Base-by-base conservation (phyloP, 1,140 invertebrate genomes). In the Panulirus ornatus region DNA sequence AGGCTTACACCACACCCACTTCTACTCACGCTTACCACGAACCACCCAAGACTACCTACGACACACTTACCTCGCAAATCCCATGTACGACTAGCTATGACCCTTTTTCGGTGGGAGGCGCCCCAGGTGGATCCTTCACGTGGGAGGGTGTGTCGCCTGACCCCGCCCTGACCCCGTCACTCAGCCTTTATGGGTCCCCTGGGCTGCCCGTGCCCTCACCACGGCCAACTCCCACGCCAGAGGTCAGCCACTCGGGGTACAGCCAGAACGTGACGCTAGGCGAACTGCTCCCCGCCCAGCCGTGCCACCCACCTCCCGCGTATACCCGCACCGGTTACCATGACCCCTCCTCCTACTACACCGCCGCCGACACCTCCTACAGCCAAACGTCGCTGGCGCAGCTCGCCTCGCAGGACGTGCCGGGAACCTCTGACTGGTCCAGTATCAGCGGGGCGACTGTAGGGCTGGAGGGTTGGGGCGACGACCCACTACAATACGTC, bases 111-210 rank as follows among this genome's bases (percentile, higher is more conserved):
- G 73, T 27, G 66, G 84, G 22, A 5, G 71, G 30, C 30, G 51
- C 36, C 47, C 47, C 40, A 3, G 34, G 47, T 11, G 87, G 16
- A 40, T 47, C 87, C 16, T 66, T 66, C 11, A 42, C 86, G n/a
- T 89, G 87, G 87, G 87, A 82, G 47, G 87, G 87, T 11, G 78
- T 89, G 1, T 89, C 87, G 2, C 87, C 87, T 36, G 87, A 89
- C 44, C 38, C 87, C 79, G 78, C 87, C 79, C 76, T 82, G 44
- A 79, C 75, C 36, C 86, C 76, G 9, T 88, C 86, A 2, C 76
- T 88, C 30, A 83, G 87, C 38, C 36, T 89, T 0, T 89, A 89
- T 42, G 79, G 87, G 63, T 89, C 87, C 44, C 87, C 87, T 2
- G 63, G 51, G 27, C n/a, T 89, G 27, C 58, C 76, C 78, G 44